Conservation (phyloP, 2,888 invertebrate species). For the Noctua comes region DNA sequence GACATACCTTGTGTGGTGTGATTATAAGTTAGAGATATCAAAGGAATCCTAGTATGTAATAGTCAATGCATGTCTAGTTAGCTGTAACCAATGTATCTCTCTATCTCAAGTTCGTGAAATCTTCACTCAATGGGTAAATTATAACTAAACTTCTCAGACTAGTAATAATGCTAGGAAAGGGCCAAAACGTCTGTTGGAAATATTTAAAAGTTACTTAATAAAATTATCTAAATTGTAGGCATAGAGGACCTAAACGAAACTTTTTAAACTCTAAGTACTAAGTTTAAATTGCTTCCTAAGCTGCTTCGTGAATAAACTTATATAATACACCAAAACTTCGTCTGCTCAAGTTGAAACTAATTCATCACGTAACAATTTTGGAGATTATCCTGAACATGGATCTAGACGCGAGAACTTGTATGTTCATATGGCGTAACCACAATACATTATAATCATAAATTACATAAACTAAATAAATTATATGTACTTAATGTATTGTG, state of each 20-base stretch:
- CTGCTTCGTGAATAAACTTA: slow-evolving; percentile 14
- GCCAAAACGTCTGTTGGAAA: background rate
- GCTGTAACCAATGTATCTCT: background rate
- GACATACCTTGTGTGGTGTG: background rate
- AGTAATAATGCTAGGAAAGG: background rate
- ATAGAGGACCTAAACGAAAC: background rate
- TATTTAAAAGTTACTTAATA: background rate
- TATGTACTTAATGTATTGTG: no score
- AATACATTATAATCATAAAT: no score
- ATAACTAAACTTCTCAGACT: no score
- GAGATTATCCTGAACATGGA: background rate
- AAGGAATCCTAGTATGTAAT: background rate
- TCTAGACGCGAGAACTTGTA: background rate
- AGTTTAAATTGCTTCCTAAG: slow-evolving; percentile 32
- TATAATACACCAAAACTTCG: slow-evolving; percentile 14
- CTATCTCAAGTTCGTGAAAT: background rate
- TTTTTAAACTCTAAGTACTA: background rate
- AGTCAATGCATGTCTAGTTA: background rate
- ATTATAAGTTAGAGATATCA: background rate
- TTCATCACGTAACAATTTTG: slow-evolving; percentile 4
- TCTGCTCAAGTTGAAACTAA: slow-evolving; percentile 14
- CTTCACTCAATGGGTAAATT: background rate
- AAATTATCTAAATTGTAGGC: background rate
- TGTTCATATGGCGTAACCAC: no score
- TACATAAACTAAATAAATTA: no score